Base-by-base conservation (phyloP, 2,888 invertebrate genomes). In the Xylota sylvarum region DNA sequence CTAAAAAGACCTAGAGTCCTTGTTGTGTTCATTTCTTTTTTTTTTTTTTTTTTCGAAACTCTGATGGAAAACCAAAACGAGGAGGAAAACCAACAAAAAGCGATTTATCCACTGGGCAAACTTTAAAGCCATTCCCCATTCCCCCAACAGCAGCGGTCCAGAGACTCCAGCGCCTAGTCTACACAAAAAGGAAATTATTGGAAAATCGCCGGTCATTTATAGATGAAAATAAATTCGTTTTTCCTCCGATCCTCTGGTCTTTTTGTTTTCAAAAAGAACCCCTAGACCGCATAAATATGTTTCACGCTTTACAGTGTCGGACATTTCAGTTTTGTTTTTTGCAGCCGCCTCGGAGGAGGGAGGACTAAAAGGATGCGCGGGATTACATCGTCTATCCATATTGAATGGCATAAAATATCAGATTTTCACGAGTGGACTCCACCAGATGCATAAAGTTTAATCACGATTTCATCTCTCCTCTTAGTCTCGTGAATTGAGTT, bases 161-260 rank as follows among this genome's bases (percentile, higher is more conserved):
- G 17, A 10, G 46, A 37, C 55, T 35, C 32, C 56, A 46, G 10
- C 50, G 58, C 52, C 35, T 46, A 43, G 23, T 62, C 48, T 56
- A 27, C 60, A 55, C 46, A 78, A 56, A 62, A 50, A 58, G 46
- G 80, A 85, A 84, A 79, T 74, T 67, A 84, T 84, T 85, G 84
- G 84, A 80, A 85, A 85, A 80, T 80, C 74, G 80, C 52, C 80
- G 84, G 84, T 85, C 84, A 85, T 80, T 80, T 80, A 76, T 76
- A 64, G 64, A 73, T 80, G 69, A 58, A 80, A 76, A 85, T 85
- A 85, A 79, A 85, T 85, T 80, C 80, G 64, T 23, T 76, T 65
- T 80, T 72, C 23, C 65, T 78, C 10, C 12, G 69, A 70, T 48
- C 32, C 60, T 69, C 14, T 72, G 46, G 65, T 62, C 12, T 58